Conservation (phyloP, 2,113 vertebrate species). For the Crotalus helleri region DNA sequence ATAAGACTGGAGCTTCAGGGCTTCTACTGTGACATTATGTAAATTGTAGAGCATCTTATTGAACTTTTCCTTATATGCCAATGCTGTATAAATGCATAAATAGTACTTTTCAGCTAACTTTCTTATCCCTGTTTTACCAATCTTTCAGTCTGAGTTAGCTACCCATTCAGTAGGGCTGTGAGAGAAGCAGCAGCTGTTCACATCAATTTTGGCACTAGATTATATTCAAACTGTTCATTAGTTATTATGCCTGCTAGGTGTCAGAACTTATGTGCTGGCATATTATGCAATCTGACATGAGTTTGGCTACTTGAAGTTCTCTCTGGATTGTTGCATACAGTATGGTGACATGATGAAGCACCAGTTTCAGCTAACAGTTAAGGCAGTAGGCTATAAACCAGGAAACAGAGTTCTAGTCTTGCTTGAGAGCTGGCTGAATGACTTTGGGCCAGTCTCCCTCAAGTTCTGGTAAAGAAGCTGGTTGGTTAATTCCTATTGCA, state of each 20-base stretch:
- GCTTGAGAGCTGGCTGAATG: no score
- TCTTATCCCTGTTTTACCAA: neutral
- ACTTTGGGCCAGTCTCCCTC: no score
- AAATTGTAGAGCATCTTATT: neutral
- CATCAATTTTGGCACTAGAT: neutral
- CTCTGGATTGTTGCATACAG: neutral
- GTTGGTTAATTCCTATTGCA: neutral
- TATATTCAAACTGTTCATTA: neutral
- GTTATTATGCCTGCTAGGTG: neutral
- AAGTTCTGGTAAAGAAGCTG: neutral
- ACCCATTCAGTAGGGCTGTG: neutral
- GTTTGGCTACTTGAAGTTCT: neutral
- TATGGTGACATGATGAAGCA: neutral
- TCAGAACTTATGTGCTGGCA: neutral
- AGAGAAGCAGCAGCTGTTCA: neutral
- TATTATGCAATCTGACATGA: neutral
- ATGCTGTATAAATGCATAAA: neutral
- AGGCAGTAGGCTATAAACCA: no score
- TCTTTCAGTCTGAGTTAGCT: neutral
- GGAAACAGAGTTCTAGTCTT: no score
- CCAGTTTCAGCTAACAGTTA: no score
- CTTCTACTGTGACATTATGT: neutral
- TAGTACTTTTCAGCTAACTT: neutral
- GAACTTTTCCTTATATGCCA: neutral
- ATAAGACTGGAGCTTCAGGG: neutral